Evolutionary conservation across 2,797 vertebrate genomes (phyloP).

Genomic region (Pteropus rufus): DNA sequence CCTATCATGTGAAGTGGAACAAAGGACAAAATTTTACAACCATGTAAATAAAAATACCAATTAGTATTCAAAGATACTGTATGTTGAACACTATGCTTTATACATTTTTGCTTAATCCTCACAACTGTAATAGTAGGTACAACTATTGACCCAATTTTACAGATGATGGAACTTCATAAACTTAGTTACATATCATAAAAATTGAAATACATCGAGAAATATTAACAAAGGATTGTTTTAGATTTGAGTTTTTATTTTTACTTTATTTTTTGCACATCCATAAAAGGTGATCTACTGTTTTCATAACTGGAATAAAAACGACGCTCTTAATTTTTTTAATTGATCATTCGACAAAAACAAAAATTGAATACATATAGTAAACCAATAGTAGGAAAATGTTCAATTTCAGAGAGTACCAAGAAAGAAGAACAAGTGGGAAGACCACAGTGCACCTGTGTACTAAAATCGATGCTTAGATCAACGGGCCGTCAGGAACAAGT

Average conservation of each 20-base stretch:
- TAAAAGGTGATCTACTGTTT: not conserved
- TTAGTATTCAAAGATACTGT: not conserved
- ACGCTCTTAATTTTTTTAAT: not conserved
- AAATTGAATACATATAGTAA: not conserved
- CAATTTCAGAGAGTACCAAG: not conserved
- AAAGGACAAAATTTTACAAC: not conserved
- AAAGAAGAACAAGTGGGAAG: not conserved
- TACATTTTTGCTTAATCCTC: not conserved
- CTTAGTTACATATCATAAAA: not conserved
- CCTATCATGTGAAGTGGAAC: not conserved
- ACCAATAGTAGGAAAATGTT: not conserved
- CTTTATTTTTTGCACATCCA: not conserved
- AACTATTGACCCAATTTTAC: not conserved
- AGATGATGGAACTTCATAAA: not conserved
- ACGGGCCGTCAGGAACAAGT: not conserved
- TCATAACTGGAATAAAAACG: not conserved
- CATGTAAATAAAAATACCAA: not conserved
- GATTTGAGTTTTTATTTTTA: not conserved
- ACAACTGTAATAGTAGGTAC: not conserved
- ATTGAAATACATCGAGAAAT: not conserved
- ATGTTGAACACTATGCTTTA: not conserved
- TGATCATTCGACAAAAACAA: not conserved
- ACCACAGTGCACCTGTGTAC: accelerated
- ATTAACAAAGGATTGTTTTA: not conserved
- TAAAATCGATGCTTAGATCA: not conserved